Base-by-base conservation (phyloP, 2,888 invertebrate species). In the Frankliniella fusca region DNA sequence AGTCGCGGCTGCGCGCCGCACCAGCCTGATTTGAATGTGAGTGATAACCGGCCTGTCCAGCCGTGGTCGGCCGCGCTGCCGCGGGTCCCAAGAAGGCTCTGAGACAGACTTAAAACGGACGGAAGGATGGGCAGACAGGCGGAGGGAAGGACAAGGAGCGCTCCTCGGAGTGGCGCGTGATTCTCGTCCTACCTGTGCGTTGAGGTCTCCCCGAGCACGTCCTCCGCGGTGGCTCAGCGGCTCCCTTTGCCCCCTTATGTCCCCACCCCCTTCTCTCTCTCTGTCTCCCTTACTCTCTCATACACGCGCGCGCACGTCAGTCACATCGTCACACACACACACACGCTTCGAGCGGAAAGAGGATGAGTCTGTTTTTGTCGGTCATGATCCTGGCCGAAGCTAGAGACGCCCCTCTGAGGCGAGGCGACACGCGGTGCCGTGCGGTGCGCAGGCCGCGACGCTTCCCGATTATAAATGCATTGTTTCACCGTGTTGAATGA, bases 401-500 rank as follows among this genome's bases (percentile, higher is more conserved):
- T 20, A 20, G 54, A 20, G 54, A 38, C 38, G 38, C 38, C 38
- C 38, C 38, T 38, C 38, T 38, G 38, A 38, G 38, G 38, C 38
- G 38, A 76, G 11, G 9, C 27, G 70, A 5, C 7, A 9, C n/a
- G 23, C 20, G 23, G 70, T 23, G 70, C 3, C 23, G 23, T 11
- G 23, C 70, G 70, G 23, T 23, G 11, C 70, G 12, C 70, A 76
- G 70, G 27, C 9, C 23, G 70, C 23, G 23, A 76, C 70, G 38
- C 38, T 38, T 38, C 38, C 23, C 23, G 70, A 76, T 76, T 76
- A 76, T 76, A 76, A 76, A 76, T 76, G 70, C 70, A 76, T 76
- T 76, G 70, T 76, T 76, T 76, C 70, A 76, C 70, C 27, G 70
- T 70, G 70, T 76, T 76, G 70, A 76, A 76, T 76, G 70, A 76